Percentiles rank a stretch among this genome's conserved stretches.
Conservation (phyloP, 2,113 vertebrate genomes). For the Plestiodon gilberti region DNA sequence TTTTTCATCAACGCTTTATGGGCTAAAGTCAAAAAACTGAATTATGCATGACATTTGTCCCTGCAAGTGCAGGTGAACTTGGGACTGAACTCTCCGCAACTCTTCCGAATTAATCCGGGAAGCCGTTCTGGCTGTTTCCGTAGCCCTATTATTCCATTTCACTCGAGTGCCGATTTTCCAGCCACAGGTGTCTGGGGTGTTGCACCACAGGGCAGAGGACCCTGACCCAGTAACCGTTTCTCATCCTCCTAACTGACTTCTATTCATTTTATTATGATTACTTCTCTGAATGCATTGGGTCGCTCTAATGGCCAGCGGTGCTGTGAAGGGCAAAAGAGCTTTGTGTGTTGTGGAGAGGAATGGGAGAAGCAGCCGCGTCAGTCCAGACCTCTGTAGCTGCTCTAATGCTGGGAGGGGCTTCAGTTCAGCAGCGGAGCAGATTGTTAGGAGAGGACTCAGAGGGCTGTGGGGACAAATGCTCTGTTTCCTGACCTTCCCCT, state of each 20-base stretch:
- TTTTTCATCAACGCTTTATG: not conserved
- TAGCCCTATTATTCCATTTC: not conserved
- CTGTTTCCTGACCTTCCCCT: no score
- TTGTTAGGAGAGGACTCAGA: not conserved
- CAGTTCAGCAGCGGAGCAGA: not conserved
- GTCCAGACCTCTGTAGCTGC: not conserved
- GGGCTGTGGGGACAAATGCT: no score
- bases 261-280: not conserved
- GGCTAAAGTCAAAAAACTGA: slow-evolving; percentile 25
- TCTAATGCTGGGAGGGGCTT: not conserved
- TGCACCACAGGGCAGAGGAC: not conserved
- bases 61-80: slow-evolving; percentile 34
- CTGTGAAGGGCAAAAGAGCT: not conserved
- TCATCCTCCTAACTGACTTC: not conserved
- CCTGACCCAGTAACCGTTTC: not conserved
- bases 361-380: no score
- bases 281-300: not conserved
- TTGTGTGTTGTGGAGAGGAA: not conserved
- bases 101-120: not conserved
- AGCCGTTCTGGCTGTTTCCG: not conserved
- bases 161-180: slow-evolving; percentile 7
- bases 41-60: slow-evolving; percentile 46
- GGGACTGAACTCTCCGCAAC: slow-evolving; percentile 8
- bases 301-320: not conserved
- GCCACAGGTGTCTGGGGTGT: not conserved